phyloP scores from a whole-genome alignment of 2,797 vertebrate genomes.

The Erpetoichthys calabaricus region DNA sequence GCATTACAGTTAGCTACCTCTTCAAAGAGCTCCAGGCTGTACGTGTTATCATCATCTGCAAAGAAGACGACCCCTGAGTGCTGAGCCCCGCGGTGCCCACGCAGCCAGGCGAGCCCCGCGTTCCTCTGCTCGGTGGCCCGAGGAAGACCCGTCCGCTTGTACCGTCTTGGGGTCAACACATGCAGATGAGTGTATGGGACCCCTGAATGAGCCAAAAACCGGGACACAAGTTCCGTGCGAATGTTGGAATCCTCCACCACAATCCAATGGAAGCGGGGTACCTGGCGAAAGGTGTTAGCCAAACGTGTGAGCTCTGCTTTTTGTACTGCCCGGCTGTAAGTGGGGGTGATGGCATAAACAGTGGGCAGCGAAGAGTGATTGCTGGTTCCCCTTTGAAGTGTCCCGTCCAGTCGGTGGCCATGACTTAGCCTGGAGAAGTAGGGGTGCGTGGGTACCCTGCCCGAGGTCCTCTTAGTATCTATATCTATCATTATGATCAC shows the following conservation, averaged over 20 bases:
- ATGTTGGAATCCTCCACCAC: slow-evolving; percentile 78
- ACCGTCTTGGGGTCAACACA: slow-evolving; percentile 77
- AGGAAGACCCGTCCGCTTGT: slow-evolving; percentile 78
- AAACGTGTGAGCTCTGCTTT: slow-evolving; percentile 90
- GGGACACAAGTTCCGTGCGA: slow-evolving; percentile 75
- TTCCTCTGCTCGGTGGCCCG: slow-evolving; percentile 93
- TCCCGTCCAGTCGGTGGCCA: slow-evolving; percentile 26
- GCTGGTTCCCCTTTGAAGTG: slow-evolving; percentile 22
- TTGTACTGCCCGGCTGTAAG: slow-evolving; percentile 86
- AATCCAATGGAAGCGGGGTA: slow-evolving; percentile 84
- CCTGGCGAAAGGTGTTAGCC: slow-evolving; percentile 85
- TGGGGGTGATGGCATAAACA: slow-evolving; percentile 90
- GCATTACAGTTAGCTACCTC: slow-evolving; percentile 52
- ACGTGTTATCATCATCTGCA: slow-evolving; percentile 96
- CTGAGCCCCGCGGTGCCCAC: slow-evolving; percentile 52
- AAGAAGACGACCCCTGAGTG: slow-evolving; percentile 84
- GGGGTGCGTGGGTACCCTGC: slow-evolving; percentile 33
- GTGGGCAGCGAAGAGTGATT: slow-evolving; percentile 50
- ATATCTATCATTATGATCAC: slow-evolving; percentile 86
- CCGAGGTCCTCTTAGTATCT: slow-evolving; percentile 55
- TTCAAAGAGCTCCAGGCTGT: slow-evolving; percentile 92
- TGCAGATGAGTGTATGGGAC: slow-evolving; percentile 83
- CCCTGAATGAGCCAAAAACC: slow-evolving; percentile 66
- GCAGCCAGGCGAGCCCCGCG: slow-evolving; percentile 74
- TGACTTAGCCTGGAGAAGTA: slow-evolving; percentile 32